These are phyloP conservation scores for Pharmacophagus antenor DNA, from an alignment of 2,888 invertebrate species.

Conservation along the genomic window DNA sequence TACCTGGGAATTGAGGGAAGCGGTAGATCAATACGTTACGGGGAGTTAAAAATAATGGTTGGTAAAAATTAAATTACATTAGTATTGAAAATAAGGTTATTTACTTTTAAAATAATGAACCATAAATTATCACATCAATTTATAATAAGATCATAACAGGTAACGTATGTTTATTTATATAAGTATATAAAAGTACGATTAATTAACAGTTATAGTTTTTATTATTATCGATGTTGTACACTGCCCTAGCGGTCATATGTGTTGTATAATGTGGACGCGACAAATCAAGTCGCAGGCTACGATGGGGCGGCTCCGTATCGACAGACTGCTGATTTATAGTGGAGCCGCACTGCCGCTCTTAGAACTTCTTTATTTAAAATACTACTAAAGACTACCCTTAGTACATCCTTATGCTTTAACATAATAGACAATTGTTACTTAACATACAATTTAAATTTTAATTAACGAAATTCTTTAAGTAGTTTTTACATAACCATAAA, in stretches of 20 bases:
- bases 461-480: not conserved
- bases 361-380: constrained; percentile 43
- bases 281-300: constrained; percentile 75
- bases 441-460: not conserved
- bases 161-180: not conserved
- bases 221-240: constrained; percentile 31
- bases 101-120: too few relatives aligned
- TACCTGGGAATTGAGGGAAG: too few relatives aligned
- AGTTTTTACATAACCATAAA: not conserved
- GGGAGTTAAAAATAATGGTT: too few relatives aligned
- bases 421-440: constrained; percentile 7
- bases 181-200: not conserved
- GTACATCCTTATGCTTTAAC: constrained; percentile 15
- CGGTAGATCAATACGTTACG: too few relatives aligned
- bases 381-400: constrained; percentile 32
- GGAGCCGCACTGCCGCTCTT: constrained; percentile 63
- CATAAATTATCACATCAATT: too few relatives aligned
- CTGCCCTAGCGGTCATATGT: constrained; percentile 50
- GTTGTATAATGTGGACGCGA: constrained; percentile 69
- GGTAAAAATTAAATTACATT: too few relatives aligned
- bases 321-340: constrained; percentile 77
- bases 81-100: too few relatives aligned
- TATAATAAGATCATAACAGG: not conserved
- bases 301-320: constrained; percentile 76
- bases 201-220: constrained; percentile 3